phyloP scores from a whole-genome alignment of 30 jellyfish, hydroid and myxozoan genomes.

The Turritopsis dohrnii region DNA sequence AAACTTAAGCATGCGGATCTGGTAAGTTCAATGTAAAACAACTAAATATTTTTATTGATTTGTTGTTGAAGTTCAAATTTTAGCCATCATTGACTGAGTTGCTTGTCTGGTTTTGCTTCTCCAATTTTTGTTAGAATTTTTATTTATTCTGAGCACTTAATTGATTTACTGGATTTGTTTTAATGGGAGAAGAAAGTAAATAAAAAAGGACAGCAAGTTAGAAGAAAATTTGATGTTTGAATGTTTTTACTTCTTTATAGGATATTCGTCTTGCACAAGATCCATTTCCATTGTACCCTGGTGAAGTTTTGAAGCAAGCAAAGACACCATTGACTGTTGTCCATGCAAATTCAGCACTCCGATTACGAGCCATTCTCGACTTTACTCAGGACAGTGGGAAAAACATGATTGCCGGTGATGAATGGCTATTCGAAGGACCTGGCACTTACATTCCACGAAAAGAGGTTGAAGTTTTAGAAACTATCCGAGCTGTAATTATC shows the following conservation, averaged over 20 bases:
- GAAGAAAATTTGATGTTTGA: background rate
- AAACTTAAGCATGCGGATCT: constrained; percentile 94
- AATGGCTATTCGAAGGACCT: constrained; percentile 96
- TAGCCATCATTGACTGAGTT: too few species aligned
- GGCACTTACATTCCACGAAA: constrained; percentile 98
- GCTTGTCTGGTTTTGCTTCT: too few species aligned
- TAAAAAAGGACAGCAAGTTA: too few species aligned
- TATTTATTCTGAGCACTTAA: too few species aligned
- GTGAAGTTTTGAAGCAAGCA: constrained; percentile 84
- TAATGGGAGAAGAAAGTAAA: too few species aligned
- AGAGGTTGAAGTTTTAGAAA: constrained; percentile 88
- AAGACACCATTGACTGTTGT: constrained; percentile 69
- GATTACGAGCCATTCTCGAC: constrained; percentile 77
- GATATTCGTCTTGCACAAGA: constrained; percentile 98
- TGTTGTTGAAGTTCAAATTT: too few species aligned
- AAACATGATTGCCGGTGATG: constrained; percentile 91
- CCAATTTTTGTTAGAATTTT: too few species aligned
- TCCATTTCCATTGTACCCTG: constrained; percentile 97
- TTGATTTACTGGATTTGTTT: too few species aligned
- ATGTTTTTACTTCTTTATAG: constrained; percentile 31
- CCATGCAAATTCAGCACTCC: constrained; percentile 91
- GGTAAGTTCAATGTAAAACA: constrained; percentile 37
- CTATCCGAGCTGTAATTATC: constrained; percentile 78
- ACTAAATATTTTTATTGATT: too few species aligned
- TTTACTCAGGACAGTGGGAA: constrained; percentile 69